phyloP scores from a whole-genome alignment of 1,140 invertebrate genomes.

The Globodera rostochiensis region DNA sequence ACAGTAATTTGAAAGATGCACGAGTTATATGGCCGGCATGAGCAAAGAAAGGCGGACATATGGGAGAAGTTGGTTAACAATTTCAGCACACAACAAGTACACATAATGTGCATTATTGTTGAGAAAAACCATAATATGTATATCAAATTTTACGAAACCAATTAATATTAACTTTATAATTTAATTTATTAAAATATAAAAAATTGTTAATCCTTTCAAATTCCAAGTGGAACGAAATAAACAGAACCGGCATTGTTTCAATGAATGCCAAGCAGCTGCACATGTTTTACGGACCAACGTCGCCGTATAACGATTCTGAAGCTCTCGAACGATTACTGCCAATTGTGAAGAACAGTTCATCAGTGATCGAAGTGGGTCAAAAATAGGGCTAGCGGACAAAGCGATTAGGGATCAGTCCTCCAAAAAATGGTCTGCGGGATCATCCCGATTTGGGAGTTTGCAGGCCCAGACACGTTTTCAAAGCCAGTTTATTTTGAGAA shows the following conservation, averaged over 20 bases:
- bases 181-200: background rate
- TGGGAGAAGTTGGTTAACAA: conserved; percentile 31
- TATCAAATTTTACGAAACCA: no score
- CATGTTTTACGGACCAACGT: conserved; percentile 45
- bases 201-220: background rate
- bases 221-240: conserved; percentile 49
- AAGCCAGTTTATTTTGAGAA: no score
- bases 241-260: conserved; percentile 43
- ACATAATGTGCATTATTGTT: background rate
- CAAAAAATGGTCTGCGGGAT: background rate
- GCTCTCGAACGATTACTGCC: conserved; percentile 36
- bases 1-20: conserved; percentile 1
- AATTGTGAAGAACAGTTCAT: conserved; percentile 23
- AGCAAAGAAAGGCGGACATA: conserved; percentile 30
- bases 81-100: conserved; percentile 31
- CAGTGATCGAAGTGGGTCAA: background rate
- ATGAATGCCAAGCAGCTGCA: conserved; percentile 38
- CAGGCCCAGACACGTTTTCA: no score
- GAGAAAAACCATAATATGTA: no score
- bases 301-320: conserved; percentile 50
- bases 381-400: background rate
- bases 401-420: background rate
- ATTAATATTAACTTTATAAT: no score
- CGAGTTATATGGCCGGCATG: conserved; percentile 39
- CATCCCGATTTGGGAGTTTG: no score